phyloP scores from a whole-genome alignment of 2,113 vertebrate species.

The Aegithalos caudatus region DNA sequence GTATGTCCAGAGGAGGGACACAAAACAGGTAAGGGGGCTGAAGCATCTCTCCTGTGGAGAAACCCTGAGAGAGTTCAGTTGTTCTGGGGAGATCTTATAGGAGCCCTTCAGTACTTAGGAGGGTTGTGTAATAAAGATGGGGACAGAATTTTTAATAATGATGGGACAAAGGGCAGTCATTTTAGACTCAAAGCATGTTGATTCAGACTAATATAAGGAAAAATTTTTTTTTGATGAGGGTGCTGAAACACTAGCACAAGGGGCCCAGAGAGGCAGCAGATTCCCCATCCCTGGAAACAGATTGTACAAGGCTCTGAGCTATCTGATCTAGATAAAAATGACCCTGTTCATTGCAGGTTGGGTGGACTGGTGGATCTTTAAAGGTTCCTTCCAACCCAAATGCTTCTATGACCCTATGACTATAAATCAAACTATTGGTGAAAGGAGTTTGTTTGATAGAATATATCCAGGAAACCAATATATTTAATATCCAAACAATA shows the following conservation, averaged over 20 bases:
- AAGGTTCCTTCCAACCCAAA: background rate
- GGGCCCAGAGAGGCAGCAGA: background rate
- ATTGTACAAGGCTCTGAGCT: background rate
- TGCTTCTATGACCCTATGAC: background rate
- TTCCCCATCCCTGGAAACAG: background rate
- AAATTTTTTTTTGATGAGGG: background rate
- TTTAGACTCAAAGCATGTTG: background rate
- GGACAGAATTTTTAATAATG: background rate
- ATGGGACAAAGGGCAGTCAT: background rate
- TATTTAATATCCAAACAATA: background rate
- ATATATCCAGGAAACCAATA: background rate
- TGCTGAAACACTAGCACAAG: background rate
- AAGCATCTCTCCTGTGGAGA: background rate
- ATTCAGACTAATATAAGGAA: background rate
- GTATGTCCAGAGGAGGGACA: background rate
- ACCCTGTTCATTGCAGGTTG: too few relatives aligned
- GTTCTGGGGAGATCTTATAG: background rate
- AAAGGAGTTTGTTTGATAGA: background rate
- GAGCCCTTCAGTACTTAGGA: background rate
- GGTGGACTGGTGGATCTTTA: background rate
- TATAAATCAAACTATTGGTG: background rate
- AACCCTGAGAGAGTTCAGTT: background rate
- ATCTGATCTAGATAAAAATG: background rate
- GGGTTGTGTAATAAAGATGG: background rate
- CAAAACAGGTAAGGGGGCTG: background rate